Base-by-base conservation (phyloP, 2,888 invertebrate species). In the Eupithecia subumbrata region DNA sequence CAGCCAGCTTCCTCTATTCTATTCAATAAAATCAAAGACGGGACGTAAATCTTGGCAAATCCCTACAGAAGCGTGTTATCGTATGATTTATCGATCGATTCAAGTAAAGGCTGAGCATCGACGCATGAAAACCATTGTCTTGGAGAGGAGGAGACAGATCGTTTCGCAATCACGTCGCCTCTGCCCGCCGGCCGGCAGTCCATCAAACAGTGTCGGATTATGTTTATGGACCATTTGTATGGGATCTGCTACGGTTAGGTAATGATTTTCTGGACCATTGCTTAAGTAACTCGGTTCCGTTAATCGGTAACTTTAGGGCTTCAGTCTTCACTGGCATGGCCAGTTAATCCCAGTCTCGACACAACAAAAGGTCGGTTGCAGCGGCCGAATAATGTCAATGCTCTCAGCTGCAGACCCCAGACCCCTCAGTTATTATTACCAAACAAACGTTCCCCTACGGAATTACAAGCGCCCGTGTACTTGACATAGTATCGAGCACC, bases 211-310 rank as follows among this genome's bases (percentile, higher is more conserved):
- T 90, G 91, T 91, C 89, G 90, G 92, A 92, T 92, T 92, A 92
- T 87, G 85, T 91, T 91, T 91, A 93, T 91, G 86, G 90, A 86
- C 90, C 91, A 92, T 92, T 93, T 92, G 88, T 92, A 91, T 90
- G 89, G 89, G 90, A 90, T 92, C 91, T 89, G 89, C 88, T 89
- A 90, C 90, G 91, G 87, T 90, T 92, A 40, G 64, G 25, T 68
- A 90, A 92, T 91, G 91, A 91, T 91, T 91, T 86, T 90, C 87
- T 88, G 86, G 86, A 88, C 84, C 84, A 85, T 48, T 84, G 85
- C 86, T 88, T 88, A 86, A 82, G 88, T 86, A 88, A 88, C 86
- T 86, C 87, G 88, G 88, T 90, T 89, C 78, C 83, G 80, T 86
- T 85, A 85, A 80, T 85, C 66, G 86, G 87, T 87, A 88, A 84